Evolutionary conservation across 2,888 invertebrate genomes (phyloP), one percentile per base, ranked within the genome.

Genomic region (Agrotis clavis): DNA sequence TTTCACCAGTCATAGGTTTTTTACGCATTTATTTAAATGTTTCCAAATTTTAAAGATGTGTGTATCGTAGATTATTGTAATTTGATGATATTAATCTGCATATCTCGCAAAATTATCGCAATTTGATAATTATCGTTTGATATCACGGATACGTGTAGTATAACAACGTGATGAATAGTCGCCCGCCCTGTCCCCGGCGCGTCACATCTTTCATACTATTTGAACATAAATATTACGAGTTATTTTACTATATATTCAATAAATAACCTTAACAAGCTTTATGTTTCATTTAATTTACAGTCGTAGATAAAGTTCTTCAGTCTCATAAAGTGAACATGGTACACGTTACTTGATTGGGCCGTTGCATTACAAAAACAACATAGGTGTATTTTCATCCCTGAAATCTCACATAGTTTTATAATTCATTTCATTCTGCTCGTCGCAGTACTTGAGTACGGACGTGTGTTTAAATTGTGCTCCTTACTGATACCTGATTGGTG

Each of bases 51-150:
- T 47, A 48, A 13, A 53, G 41, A 68, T 53, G 41, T 41, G 41
- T n/a, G 18, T 16, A 18, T 76, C 50, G 35, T 21, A 35, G 16
- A 73, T 53, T 59, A 76, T 76, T 21, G 21, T 25, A 41, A 59
- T 68, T 73, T 60, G 14, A 68, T 77, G 77, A 73, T 59, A 68
- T 48, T 35, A 25, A 74, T 68, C 68, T 47, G 18, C 21, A 18
- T 47, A 67, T 76, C 57, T 64, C 69, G 35, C 59, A 35, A 76
- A 51, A 73, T 51, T 21, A 67, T 66, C 7, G n/a, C 30, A 16
- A 57, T 25, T 48, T 30, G n/a, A 57, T 67, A 67, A 51, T 18
- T 21, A 67, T 57, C 48, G 14, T 14, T 48, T 5, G 51, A 21
- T 19, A 16, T 25, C 35, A 19, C 47, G 45, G 21, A 1, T 16